Percentiles rank a stretch among this genome's conserved stretches.
These are phyloP conservation scores for Camponotus vicinus DNA, from an alignment of 1,140 invertebrate genomes.

Conservation along the genomic window DNA sequence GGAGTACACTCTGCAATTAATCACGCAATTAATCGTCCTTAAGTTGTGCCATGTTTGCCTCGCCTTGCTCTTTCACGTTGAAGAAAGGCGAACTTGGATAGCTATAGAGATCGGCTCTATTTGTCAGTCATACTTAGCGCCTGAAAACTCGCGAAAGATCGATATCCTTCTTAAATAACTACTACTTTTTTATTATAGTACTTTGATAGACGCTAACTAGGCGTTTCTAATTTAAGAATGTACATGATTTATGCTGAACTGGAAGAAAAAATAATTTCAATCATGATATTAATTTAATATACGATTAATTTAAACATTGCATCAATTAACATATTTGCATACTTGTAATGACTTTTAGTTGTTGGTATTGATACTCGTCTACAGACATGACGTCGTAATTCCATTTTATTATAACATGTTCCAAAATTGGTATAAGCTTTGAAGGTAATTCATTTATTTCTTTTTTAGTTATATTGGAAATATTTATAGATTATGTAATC, in stretches of 20 bases:
- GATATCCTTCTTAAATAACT: conserved; percentile 19
- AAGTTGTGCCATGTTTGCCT: conserved; percentile 71
- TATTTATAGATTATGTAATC: too few species aligned
- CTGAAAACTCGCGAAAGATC: conserved; percentile 30
- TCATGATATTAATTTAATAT: too few species aligned
- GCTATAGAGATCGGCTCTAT: conserved; percentile 65
- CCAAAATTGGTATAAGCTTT: too few species aligned
- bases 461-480: too few species aligned
- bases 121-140: conserved; percentile 36
- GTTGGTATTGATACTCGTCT: too few species aligned
- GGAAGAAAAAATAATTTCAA: neutral
- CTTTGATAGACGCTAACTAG: neutral
- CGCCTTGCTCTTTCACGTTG: conserved; percentile 48
- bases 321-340: too few species aligned
- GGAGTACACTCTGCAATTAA: conserved; percentile 72
- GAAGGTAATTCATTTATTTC: too few species aligned
- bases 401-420: too few species aligned
- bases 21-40: conserved; percentile 79
- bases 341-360: too few species aligned
- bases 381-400: too few species aligned
- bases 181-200: neutral
- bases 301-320: neutral
- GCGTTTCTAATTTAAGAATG: neutral
- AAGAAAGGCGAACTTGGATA: conserved; percentile 53
- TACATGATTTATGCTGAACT: neutral